A percentile compares a stretch with the other conserved stretches of the same genome.
These are phyloP conservation scores for Phycodurus eques DNA, from an alignment of 2,113 vertebrate species.

Conservation along the genomic window DNA sequence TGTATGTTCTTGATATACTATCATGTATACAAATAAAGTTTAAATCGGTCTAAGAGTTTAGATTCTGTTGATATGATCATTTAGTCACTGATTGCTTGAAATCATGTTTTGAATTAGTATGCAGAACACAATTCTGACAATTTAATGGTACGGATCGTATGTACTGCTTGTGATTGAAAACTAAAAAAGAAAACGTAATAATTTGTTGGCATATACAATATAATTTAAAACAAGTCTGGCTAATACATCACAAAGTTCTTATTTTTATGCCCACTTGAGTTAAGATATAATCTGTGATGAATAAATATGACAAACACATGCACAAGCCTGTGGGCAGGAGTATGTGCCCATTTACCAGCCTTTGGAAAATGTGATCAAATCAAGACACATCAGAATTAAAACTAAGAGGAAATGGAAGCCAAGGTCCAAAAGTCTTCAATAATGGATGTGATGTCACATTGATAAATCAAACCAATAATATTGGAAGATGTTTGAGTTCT, in stretches of 20 bases:
- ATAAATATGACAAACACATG: slow-evolving; percentile 52
- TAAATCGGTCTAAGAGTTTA: background rate
- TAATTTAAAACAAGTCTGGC: slow-evolving; percentile 1
- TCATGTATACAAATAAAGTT: no score
- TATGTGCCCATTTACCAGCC: slow-evolving; percentile 39
- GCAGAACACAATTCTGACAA: background rate
- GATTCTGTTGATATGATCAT: background rate
- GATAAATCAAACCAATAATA: slow-evolving; percentile 10
- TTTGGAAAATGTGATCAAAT: slow-evolving; percentile 53
- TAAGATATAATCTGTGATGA: slow-evolving; percentile 52
- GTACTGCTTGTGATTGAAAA: no score
- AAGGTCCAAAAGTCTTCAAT: slow-evolving; percentile 6
- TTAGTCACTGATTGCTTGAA: no score
- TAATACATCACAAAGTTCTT: slow-evolving; percentile 52
- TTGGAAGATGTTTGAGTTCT: background rate
- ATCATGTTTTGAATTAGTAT: no score
- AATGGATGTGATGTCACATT: slow-evolving; percentile 1
- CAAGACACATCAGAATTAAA: slow-evolving; percentile 36
- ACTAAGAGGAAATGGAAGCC: slow-evolving; percentile 26
- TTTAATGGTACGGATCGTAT: background rate
- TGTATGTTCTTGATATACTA: no score
- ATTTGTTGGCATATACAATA: no score
- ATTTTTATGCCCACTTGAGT: slow-evolving; percentile 56
- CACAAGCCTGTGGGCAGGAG: slow-evolving; percentile 38
- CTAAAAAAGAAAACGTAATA: background rate